Conservation (phyloP, 2,113 vertebrate species). For the Aldabrachelys gigantea region DNA sequence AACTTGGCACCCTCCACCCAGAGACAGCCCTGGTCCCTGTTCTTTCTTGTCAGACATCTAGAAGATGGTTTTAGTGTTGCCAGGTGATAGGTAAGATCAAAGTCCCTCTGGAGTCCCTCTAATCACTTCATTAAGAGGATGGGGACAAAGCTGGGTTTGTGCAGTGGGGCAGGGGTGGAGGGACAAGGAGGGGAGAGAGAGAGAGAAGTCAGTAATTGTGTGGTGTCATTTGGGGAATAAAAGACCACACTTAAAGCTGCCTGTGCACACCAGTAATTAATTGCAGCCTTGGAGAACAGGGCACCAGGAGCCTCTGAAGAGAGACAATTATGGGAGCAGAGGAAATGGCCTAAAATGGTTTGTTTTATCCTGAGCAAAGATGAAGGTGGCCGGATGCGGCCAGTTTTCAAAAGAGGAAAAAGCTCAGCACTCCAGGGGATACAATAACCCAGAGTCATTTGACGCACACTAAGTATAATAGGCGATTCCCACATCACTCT, state of each 20-base stretch:
- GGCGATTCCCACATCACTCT: neutral
- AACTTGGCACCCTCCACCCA: neutral
- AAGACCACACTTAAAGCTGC: constrained; percentile 9
- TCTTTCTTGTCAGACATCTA: constrained; percentile 9
- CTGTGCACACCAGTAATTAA: constrained; percentile 31
- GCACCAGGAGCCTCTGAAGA: neutral
- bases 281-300: neutral
- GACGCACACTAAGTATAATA: neutral
- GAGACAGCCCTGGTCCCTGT: constrained; percentile 1
- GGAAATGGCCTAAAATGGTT: neutral
- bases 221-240: neutral
- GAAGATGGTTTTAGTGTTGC: neutral
- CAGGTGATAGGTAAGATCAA: constrained; percentile 7
- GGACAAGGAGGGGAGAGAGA: neutral
- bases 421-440: neutral
- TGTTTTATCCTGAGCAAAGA: neutral
- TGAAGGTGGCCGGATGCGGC: neutral
- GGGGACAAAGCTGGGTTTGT: neutral
- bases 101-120: constrained; percentile 18
- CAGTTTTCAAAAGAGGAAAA: neutral
- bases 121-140: constrained; percentile 50
- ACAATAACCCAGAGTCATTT: neutral
- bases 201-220: constrained; percentile 16
- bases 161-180: neutral
- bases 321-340: neutral